Evolutionary conservation across 1,140 invertebrate genomes (phyloP), one percentile per base, ranked within the genome.

Genomic region (Cydia fagiglandana): DNA sequence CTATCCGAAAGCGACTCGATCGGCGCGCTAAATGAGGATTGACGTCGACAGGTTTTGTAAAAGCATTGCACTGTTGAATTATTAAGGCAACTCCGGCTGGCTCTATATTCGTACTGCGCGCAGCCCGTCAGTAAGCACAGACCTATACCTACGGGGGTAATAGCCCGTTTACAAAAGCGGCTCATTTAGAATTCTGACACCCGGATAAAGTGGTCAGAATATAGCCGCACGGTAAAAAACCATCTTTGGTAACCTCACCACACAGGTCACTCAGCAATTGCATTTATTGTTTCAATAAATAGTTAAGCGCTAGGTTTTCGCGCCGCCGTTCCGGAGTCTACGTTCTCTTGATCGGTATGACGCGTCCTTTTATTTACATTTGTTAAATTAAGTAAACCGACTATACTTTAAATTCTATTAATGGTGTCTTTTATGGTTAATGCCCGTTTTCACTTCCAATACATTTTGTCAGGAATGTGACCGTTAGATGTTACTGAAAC

Each of bases 41-140:
- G 91, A 91, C 91, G 89, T 76, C 83, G 91, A 92, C 91, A 92
- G 88, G 89, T 91, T 91, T 91, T 92, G 91, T 92, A 91, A 92
- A 92, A 92, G 91, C 91, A 92, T 92, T 91, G 91, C 91, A 89
- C 84, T 91, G 91, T 91, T 92, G 90, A 92, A 92, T 92, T 92
- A 91, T 92, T 91, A 91, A 91, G 90, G 84, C 84, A 86, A 86
- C 84, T 88, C 85, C 75, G 88, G 84, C 88, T 88, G 86, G 88
- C 83, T 82, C 86, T 93, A 93, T 91, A 91, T 91, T 83, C 82
- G 91, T 88, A 88, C 85, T 82, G 82, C 79, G 80, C 82, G 75
- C 30, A 76, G 75, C 80, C 53, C 77, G 81, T 81, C 81, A 78
- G n/a, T 45, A 47, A 80, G 82, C 77, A 79, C 78, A 75, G 70